Base-by-base conservation (phyloP, 2,113 vertebrate genomes). In the Poeciliopsis retropinna region DNA sequence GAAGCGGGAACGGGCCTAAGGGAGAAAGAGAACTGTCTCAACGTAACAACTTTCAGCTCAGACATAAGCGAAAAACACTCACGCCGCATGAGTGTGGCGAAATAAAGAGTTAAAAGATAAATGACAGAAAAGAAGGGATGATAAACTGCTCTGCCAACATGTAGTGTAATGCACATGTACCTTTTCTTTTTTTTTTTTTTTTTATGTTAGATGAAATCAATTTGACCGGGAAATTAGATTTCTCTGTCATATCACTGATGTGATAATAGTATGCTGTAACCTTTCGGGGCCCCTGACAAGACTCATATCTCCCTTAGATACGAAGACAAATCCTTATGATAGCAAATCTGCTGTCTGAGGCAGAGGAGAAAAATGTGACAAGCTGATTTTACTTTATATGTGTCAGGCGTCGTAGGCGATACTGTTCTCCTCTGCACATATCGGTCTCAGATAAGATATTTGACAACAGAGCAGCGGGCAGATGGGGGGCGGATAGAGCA, bases 371-470 rank as follows among this genome's bases (percentile, higher is more conserved):
- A 73, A 54, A 72, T 83, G 44, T 84, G 85, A 85, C 83, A 79
- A 79, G 75, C 72, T 83, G 83, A 76, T 82, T 89, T 92, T 82
- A 85, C 82, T 88, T 76, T 78, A 57, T 78, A 57, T 73, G 85
- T 89, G 83, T 83, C 75, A 65, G 74, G 62, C 44, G 54, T 54
- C 12, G 51, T 74, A 54, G 75, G 72, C 67, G 80, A 80, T 79
- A 75, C 88, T 74, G 73, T 75, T 90, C 79, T 78, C 76, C 14
- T 64, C 47, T 19, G 51, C 51, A 57, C 22, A 57, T 22, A 22
- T 57, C 25, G 1, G 77, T 84, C 72, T 85, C 41, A 78, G 71
- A 78, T 62, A 66, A 75, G 67, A 78, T 76, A 83, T 83, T 78
- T 17, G 85, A 54, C 79, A 57, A 79, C 47, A 78, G 65, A 83